Conservation (phyloP, 2,113 vertebrate species). For the Lota lota region DNA sequence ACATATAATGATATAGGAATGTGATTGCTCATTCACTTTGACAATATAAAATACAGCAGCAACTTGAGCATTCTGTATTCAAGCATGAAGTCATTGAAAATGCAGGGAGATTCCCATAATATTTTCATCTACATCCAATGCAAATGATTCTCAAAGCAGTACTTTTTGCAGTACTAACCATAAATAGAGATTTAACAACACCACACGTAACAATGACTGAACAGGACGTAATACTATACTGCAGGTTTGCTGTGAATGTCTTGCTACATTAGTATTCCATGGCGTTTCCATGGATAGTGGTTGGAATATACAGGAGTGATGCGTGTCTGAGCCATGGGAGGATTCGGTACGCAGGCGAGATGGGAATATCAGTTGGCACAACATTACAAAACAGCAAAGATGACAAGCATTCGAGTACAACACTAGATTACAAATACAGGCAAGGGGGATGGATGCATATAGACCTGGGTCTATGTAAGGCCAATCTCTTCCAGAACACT, state of each 20-base stretch:
- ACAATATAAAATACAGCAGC: too few species aligned
- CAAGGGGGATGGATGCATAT: constrained; percentile 21
- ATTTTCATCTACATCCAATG: neutral
- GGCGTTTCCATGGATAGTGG: constrained; percentile 13
- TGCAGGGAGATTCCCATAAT: neutral
- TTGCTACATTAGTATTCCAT: constrained; percentile 58
- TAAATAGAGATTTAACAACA: too few species aligned
- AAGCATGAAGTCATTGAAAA: too few species aligned
- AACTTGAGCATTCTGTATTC: too few species aligned
- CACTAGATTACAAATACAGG: constrained; percentile 19
- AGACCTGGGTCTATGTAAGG: constrained; percentile 82
- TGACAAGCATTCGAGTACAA: constrained; percentile 44
- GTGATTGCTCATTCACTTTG: too few species aligned
- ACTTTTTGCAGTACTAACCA: too few species aligned
- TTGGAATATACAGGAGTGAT: constrained; percentile 13
- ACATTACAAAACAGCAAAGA: constrained; percentile 44
- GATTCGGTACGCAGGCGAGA: constrained; percentile 30
- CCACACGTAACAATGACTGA: neutral
- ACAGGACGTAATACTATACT: constrained; percentile 15
- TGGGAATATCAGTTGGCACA: constrained; percentile 58
- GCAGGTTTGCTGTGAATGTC: constrained; percentile 19
- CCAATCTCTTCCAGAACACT: constrained; percentile 98
- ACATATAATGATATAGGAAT: too few species aligned
- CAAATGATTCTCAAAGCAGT: neutral
- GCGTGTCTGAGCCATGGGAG: constrained; percentile 16